phyloP scores from a whole-genome alignment of 37 sponge, comb jelly and placozoan genomes.

The Oopsacas minuta region DNA sequence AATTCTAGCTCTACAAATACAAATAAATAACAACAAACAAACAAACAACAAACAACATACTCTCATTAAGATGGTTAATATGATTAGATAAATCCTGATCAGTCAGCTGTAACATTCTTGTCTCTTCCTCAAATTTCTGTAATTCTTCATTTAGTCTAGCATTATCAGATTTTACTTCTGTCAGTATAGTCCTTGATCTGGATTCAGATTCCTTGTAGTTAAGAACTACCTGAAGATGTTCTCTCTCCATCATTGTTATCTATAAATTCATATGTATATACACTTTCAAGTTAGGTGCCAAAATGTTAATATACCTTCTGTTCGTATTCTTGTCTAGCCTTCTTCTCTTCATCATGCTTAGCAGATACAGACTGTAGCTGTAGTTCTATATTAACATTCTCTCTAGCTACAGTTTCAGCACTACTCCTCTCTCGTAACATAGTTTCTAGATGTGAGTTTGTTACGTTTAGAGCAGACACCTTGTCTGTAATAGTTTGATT shows the following conservation, averaged over 20 bases:
- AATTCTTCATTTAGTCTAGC: not conserved
- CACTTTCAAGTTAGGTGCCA: no score
- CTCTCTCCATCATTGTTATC: not conserved
- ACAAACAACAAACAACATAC: no score
- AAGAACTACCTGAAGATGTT: not conserved
- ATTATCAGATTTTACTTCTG: not conserved
- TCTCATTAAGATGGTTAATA: not conserved
- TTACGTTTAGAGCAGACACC: not conserved
- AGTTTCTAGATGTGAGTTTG: not conserved
- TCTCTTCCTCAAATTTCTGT: not conserved
- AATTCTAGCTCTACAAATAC: not conserved
- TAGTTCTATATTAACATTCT: not conserved
- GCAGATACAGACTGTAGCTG: not conserved
- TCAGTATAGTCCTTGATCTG: not conserved
- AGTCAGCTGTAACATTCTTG: not conserved
- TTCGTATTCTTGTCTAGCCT: not conserved
- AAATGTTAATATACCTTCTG: no score
- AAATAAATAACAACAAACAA: no score
- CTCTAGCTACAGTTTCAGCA: not conserved
- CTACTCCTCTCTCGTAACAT: not conserved
- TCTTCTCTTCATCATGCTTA: slow-evolving; percentile 3
- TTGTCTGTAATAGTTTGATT: not conserved
- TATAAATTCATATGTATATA: no score
- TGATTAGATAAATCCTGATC: not conserved
- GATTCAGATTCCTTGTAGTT: slow-evolving; percentile 5